Percentiles rank a stretch among this genome's conserved stretches.
Conservation (phyloP, 2,888 invertebrate genomes). For the Plebejus argus region DNA sequence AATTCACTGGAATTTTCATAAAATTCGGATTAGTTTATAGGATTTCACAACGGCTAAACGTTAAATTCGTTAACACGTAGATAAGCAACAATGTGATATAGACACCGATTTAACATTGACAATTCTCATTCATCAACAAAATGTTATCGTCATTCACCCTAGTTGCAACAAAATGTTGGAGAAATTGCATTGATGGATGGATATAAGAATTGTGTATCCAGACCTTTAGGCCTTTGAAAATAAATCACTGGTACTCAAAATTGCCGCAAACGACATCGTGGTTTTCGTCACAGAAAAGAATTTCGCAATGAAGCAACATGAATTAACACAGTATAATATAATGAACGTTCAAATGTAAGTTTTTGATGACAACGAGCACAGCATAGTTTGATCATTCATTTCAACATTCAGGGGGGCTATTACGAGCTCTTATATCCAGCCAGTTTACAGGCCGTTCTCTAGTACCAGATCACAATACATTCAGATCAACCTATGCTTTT, state of each 20-base stretch:
- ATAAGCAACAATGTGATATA: not conserved
- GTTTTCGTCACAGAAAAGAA: too few species aligned
- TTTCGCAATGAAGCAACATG: too few species aligned
- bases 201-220: not conserved
- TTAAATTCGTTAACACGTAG: slow-evolving; percentile 16
- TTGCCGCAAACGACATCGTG: not conserved
- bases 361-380: too few species aligned
- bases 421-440: too few species aligned
- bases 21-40: not conserved
- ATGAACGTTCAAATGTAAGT: too few species aligned
- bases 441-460: too few species aligned
- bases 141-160: not conserved
- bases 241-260: not conserved
- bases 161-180: not conserved
- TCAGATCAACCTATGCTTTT: not conserved
- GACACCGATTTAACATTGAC: not conserved
- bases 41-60: not conserved
- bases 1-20: not conserved
- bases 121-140: not conserved
- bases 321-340: too few species aligned
- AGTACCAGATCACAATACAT: too few species aligned
- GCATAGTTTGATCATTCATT: too few species aligned
- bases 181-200: not conserved
- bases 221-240: not conserved
- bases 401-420: too few species aligned